Evolutionary conservation across 2,888 invertebrate genomes (phyloP).

Genomic region (Alviniconcha strummeri): DNA sequence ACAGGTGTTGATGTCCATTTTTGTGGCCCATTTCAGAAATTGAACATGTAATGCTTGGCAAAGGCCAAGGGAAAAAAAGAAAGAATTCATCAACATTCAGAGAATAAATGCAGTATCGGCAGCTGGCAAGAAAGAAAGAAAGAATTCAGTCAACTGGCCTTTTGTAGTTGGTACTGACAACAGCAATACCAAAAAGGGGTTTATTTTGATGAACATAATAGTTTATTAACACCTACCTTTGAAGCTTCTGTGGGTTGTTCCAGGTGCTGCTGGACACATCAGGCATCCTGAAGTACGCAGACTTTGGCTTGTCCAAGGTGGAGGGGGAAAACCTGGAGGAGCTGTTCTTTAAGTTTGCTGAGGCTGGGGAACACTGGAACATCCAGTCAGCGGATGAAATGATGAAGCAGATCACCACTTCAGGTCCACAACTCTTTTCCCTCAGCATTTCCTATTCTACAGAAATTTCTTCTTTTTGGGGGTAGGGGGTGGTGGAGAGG

Average conservation of each 20-base stretch:
- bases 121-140: too few relatives aligned
- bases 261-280: constrained; percentile 72
- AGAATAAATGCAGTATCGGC: too few relatives aligned
- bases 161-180: too few relatives aligned
- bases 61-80: too few relatives aligned
- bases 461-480: background rate
- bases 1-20: too few relatives aligned
- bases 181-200: too few relatives aligned
- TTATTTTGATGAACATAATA: too few relatives aligned
- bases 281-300: constrained; percentile 71
- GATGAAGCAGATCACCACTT: constrained; percentile 53
- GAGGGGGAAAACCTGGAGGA: constrained; percentile 72
- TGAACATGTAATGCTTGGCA: background rate
- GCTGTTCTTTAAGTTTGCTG: constrained; percentile 70
- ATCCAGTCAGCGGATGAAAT: constrained; percentile 54
- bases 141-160: too few relatives aligned
- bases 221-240: too few relatives aligned
- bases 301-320: constrained; percentile 71
- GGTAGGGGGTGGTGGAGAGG: background rate
- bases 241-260: background rate
- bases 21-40: too few relatives aligned
- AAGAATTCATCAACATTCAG: too few relatives aligned
- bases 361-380: constrained; percentile 64
- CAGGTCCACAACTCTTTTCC: constrained; percentile 40
- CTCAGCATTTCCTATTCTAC: background rate